Evolutionary conservation across 2,113 vertebrate genomes (phyloP), one percentile per base, ranked within the genome.

Genomic region (Lethenteron camtschaticum): DNA sequence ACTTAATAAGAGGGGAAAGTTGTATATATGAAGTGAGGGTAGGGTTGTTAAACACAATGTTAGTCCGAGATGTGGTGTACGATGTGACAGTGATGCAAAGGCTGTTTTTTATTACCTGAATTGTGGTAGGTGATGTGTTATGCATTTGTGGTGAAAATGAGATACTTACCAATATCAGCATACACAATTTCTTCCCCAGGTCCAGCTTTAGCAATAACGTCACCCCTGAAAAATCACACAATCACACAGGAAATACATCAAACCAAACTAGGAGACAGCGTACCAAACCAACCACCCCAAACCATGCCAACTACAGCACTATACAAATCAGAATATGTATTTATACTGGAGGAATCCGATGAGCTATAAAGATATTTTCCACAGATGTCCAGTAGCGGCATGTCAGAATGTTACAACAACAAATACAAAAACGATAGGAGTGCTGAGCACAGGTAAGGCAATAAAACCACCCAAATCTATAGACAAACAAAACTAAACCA

Each of bases 81-180:
- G 41, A 41, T 41, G 5, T 41, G 41, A 41, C 41, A 41, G 41
- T 41, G 5, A 6, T 6, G 41, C 41, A 41, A 41, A 41, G 41
- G 4, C 41, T 41, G 41, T 41, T 41, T 41, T 41, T 6, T 41
- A 41, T 41, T 5, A 41, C 41, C 41, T 41, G 41, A 41, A 41
- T 41, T 41, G 41, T 41, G 41, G 41, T 41, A 41, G 7, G 41
- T 41, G 41, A 41, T 41, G 41, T 41, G 5, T 41, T 41, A 41
- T 41, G 41, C 41, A 41, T 41, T 41, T 41, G 1, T 6, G 5
- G 41, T 41, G 41, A 66, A 66, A 66, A 9, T 14, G 59, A 66
- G n/a, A 66, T 66, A 66, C 63, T 9, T 66, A 66, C 63, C 63
- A 66, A 66, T n/a, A 66, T 66, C 63, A 11, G 63, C 63, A 66